Base-by-base conservation (phyloP, 2,797 vertebrate genomes). In the Aulostomus chinensis region DNA sequence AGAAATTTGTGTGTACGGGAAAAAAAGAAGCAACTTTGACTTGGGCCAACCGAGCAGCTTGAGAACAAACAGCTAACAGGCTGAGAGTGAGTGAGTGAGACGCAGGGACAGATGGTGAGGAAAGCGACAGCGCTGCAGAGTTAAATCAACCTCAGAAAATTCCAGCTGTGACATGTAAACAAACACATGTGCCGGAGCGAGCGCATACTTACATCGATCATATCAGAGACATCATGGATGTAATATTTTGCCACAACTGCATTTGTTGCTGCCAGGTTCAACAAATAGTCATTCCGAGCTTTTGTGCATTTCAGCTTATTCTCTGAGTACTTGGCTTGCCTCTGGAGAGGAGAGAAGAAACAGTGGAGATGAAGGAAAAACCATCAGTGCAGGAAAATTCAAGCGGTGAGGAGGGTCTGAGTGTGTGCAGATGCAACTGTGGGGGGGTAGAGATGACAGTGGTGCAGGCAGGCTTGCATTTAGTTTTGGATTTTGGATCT, bases 301-400 rank as follows among this genome's bases (percentile, higher is more conserved):
- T 98, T 99, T 2, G 96, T 98, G 72, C 97, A 99, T 80, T 99
- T 99, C 86, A 99, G 91, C 81, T 99, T 99, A 89, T 99, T 99
- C 76, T 99, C 97, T 0, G 96, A 99, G 50, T 99, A 99, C 83
- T 98, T 99, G 69, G 96, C 97, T 88, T 99, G 96, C 61, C 97
- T 95, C 97, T 99, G 87, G 59, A 64, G 78, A 68, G 65, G 55
- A 69, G 59, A 78, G 59, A 78, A 39, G 42, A 72, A 59, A 80
- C 22, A 43, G 32, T 57, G 35, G 7, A 71, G 63, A 70, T 59
- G 29, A 73, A 40, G 32, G 11, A 21, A 54, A 53, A 59, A 68
- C 2, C 49, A 50, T 61, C 42, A 71, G 58, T 54, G 49, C 10
- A 46, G 55, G 39, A 25, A 55, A 50, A 49, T 66, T 43, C 11